phyloP scores from a whole-genome alignment of 1,140 invertebrate species.

The Goniozus legneri region DNA sequence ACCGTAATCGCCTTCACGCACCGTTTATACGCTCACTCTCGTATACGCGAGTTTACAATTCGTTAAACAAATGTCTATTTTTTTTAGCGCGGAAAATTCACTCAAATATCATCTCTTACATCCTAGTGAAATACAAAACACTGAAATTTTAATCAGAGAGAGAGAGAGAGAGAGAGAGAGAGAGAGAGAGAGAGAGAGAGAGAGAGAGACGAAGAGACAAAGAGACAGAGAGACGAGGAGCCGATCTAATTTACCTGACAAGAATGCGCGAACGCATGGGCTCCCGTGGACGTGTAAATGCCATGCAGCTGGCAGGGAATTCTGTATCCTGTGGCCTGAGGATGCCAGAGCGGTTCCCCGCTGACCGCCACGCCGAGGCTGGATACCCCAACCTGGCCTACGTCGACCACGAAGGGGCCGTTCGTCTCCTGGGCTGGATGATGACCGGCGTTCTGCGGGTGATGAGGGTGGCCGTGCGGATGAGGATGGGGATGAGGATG shows the following conservation, averaged over 20 bases:
- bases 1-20: no score
- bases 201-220: background rate
- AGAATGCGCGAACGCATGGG: constrained; percentile 48
- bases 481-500: constrained; percentile 42
- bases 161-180: no score
- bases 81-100: no score
- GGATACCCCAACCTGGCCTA: constrained; percentile 45
- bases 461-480: constrained; percentile 41
- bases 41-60: no score
- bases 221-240: background rate
- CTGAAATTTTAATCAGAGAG: no score
- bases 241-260: constrained; percentile 36
- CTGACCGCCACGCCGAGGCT: constrained; percentile 44
- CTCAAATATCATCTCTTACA: no score
- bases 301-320: constrained; percentile 47
- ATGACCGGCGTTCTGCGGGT: constrained; percentile 37
- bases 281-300: constrained; percentile 39
- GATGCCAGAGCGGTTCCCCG: constrained; percentile 45
- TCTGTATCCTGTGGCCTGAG: constrained; percentile 42
- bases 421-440: constrained; percentile 45
- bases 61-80: no score
- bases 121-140: no score
- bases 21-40: no score
- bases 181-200: background rate
- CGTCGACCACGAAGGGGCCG: constrained; percentile 45